Evolutionary conservation across 2,113 vertebrate genomes (phyloP).

Genomic region (Accipiter virgatus): DNA sequence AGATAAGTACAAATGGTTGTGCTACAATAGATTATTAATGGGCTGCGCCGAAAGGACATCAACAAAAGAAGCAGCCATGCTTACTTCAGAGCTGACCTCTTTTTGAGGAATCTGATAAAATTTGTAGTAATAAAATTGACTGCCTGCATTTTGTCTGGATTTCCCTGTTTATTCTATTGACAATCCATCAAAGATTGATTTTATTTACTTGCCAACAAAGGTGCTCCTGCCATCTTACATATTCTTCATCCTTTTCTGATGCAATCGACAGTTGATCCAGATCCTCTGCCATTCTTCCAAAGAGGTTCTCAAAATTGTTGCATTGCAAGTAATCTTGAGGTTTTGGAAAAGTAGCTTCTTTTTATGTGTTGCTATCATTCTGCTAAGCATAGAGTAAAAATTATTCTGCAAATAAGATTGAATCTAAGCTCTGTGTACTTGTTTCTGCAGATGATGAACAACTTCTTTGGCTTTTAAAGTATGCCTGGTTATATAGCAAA

Average conservation of each 20-base stretch:
- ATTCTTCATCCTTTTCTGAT: neutral
- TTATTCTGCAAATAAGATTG: neutral
- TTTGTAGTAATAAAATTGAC: neutral
- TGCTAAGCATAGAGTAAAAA: neutral
- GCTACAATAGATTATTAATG: neutral
- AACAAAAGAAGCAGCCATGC: neutral
- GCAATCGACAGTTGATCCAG: neutral
- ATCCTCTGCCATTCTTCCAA: neutral
- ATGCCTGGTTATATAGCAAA: neutral
- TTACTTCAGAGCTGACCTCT: neutral
- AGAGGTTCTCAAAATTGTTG: neutral
- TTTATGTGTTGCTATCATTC: neutral
- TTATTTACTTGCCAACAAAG: neutral
- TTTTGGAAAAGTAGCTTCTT: neutral
- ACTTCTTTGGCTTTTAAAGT: neutral
- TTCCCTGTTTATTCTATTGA: neutral
- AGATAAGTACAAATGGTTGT: neutral
- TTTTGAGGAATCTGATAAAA: neutral
- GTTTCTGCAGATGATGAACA: neutral
- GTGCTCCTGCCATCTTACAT: neutral
- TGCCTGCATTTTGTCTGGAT: neutral
- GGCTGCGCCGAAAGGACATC: neutral
- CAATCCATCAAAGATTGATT: neutral
- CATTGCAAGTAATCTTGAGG: neutral
- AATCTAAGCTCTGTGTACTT: neutral